Evolutionary conservation across 2,113 vertebrate genomes (phyloP), one percentile per base, ranked within the genome.

Genomic region (Lanius collurio): DNA sequence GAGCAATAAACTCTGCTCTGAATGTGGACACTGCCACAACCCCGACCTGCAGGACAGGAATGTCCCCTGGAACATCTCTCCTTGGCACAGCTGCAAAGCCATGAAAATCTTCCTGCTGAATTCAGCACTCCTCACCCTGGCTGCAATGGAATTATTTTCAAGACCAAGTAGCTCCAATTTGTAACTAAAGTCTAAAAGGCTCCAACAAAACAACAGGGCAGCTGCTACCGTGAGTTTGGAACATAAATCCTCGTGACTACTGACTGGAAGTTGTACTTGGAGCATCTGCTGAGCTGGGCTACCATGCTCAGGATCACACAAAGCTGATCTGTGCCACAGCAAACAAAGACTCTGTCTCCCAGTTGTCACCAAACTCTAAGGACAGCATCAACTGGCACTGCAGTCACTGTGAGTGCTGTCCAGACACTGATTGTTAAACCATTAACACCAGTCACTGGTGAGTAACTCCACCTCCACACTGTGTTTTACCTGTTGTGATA

Each of bases 401-500:
- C 56, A 67, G 75, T 11, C 55, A 56, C 30, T 76, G 17, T 33
- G 78, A 49, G 69, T 11, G 77, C 57, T 76, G 23, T 26, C 24
- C 39, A 70, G 41, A 75, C 0, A 11, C 30, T 21, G 41, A 57
- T 1, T 11, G 42, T 22, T 74, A 57, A 87, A 57, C 81, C 63
- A 93, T 78, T 86, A 89, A 89, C 75, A 88, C 7, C 11, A 63
- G 35, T 21, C 70, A 65, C 42, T 49, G 30, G 13, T 22, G 39
- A 55, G 56, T 60, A 46, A 56, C n/a, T 79, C 37, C 65, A 50
- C 46, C 53, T 39, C 70, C 71, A 75, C 79, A 23, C 12, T 11
- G 62, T 69, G 85, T 95, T 96, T 98, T 97, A 99, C 99, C 99
- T 98, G 98, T 99, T 99, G 95, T 99, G 99, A 97, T 99, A 99